Base-by-base conservation (phyloP, 1,140 invertebrate species). In the Lanistes nyassanus region DNA sequence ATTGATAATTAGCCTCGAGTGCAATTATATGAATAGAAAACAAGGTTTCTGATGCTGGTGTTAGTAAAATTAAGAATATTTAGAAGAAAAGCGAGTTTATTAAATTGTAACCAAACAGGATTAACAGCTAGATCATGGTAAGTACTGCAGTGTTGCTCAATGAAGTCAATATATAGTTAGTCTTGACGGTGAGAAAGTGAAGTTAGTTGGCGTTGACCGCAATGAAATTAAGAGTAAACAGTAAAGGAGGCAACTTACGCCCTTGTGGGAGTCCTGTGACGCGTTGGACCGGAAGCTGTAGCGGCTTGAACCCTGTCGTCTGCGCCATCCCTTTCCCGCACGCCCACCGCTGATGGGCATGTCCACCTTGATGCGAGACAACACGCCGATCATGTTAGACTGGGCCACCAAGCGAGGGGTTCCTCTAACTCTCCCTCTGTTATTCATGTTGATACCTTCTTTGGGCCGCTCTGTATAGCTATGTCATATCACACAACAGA, bases 361-460 rank as follows among this genome's bases (percentile, higher is more conserved):
- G 65, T 81, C 80, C 56, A 81, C 78, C 80, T 81, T 81, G 37
- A 81, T 77, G 51, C 80, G 80, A 79, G 80, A 81, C 68, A 81
- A 23, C 74, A 81, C 71, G 39, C 78, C 78, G 64, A 81, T 72
- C 78, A 81, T 77, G 73, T 81, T 81, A 75, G 74, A 55, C 26
- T 64, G 60, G 13, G 56, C 34, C 31, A 9, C 75, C 56, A n/a
- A 4, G 2, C 31, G 23, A 3, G 34, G 66, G 31, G 34, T 21
- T 39, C 5, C 66, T 53, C 16, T 21, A 4, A 3, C 70, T 70
- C 9, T 62, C 13, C 76, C 71, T 16, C 51, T 34, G n/a, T 58
- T 51, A 34, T 26, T 31, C 47, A 47, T 73, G 21, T 11, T 29
- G n/a, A n/a, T n/a, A n/a, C n/a, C n/a, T n/a, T n/a, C n/a, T n/a